These are phyloP conservation scores for Cydia amplana DNA, from an alignment of 1,140 invertebrate genomes.

Conservation along the genomic window DNA sequence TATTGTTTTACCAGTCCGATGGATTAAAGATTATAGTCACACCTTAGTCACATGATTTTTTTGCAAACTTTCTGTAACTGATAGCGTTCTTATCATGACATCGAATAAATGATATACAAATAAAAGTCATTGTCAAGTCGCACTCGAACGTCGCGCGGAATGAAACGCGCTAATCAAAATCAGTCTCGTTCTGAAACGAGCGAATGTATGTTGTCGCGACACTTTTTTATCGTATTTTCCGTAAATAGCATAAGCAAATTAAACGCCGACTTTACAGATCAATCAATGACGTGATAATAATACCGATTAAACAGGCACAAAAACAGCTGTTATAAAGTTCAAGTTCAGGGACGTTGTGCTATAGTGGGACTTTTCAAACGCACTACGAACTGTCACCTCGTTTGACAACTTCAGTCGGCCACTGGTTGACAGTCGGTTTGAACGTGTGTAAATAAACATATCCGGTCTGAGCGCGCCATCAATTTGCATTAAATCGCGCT, in stretches of 20 bases:
- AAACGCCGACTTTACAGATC: not conserved
- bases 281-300: constrained; percentile 1
- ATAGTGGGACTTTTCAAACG: constrained; percentile 46
- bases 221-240: not conserved
- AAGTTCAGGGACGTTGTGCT: constrained; percentile 57
- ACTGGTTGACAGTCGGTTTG: constrained; percentile 58
- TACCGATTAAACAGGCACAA: constrained; percentile 21
- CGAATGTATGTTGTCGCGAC: constrained; percentile 30
- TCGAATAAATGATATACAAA: constrained; percentile 33
- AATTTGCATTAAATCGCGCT: constrained; percentile 72
- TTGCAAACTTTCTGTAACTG: constrained; percentile 32
- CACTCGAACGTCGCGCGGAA: constrained; percentile 40
- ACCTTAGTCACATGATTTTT: constrained; percentile 33
- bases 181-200: constrained; percentile 49
- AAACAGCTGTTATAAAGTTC: constrained; percentile 46
- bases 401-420: constrained; percentile 65
- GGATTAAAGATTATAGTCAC: constrained; percentile 32
- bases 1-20: constrained; percentile 26
- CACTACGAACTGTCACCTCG: constrained; percentile 44
- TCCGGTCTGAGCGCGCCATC: constrained; percentile 53
- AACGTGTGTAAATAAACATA: constrained; percentile 53
- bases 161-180: constrained; percentile 47
- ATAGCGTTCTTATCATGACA: constrained; percentile 33
- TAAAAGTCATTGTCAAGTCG: not conserved
- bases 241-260: not conserved